Base-by-base conservation (phyloP, 1,140 invertebrate species). In the Maniola jurtina region DNA sequence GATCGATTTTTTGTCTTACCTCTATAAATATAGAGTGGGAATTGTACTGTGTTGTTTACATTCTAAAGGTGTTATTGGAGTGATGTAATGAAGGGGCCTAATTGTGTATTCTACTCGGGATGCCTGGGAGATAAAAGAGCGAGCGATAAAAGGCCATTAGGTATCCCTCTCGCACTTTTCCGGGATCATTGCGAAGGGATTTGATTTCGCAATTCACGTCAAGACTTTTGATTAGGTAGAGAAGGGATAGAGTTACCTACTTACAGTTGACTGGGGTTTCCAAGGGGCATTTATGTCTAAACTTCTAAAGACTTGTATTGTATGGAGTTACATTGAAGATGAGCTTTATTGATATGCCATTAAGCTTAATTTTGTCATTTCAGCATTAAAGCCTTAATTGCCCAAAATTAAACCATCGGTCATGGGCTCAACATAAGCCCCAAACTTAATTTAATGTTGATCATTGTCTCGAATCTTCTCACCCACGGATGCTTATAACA, bases 81-180 rank as follows among this genome's bases (percentile, higher is more conserved):
- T 88, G 85, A 84, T 88, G 84, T 88, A 86, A 88, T 83, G 87
- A 88, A 86, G 83, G 82, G 82, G 68, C 79, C 82, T 87, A 89
- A 89, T 89, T 88, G 81, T 88, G 79, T 85, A 89, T 88, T 88
- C 85, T 82, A 70, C 76, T 79, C 81, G 82, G 83, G 79, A 81
- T 75, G 76, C 68, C 80, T 72, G 66, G 77, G 80, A 86, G 81
- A 87, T 86, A 84, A 84, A 86, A 81, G 80, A 76, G 75, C 65
- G 66, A 77, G 75, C 73, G 79, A 76, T 77, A 80, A 75, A 25
- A 67, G 61, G 56, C 60, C 70, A 59, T 72, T 71, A 63, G 66
- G 64, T 79, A 76, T 74, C 74, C 75, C 66, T 65, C 65, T 75
- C 61, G 66, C 73, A 73, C 70, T 72, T 82, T 75, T 63, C 68